A percentile compares a stretch with the other conserved stretches of the same genome.
Conservation (phyloP, 1,140 invertebrate genomes). For the Palaemon carinicauda region DNA sequence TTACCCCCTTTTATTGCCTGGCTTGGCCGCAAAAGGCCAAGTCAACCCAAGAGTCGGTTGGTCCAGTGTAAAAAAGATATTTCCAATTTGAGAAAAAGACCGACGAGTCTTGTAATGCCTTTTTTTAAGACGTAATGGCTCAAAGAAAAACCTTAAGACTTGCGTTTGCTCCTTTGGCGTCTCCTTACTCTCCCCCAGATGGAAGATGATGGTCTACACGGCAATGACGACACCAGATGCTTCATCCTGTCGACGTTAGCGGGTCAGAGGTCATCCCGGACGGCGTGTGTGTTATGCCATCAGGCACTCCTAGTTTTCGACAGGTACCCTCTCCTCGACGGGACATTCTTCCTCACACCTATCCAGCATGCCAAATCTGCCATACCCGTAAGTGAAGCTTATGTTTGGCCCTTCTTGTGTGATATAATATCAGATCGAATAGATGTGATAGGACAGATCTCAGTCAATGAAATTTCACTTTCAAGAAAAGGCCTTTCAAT, state of each 20-base stretch:
- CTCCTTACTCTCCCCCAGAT: constrained; percentile 72
- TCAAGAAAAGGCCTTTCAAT: no score
- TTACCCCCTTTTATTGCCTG: no score
- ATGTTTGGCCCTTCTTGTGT: no score
- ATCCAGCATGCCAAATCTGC: constrained; percentile 84
- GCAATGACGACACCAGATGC: constrained; percentile 94
- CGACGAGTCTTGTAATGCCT: neutral
- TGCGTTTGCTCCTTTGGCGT: constrained; percentile 59
- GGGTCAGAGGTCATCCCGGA: constrained; percentile 81
- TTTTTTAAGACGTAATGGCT: no score
- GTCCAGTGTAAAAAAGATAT: neutral
- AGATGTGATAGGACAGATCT: no score
- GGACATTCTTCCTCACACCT: constrained; percentile 96
- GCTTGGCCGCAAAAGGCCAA: no score
- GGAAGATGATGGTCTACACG: constrained; percentile 96
- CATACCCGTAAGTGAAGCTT: constrained; percentile 75
- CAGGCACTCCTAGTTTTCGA: constrained; percentile 91
- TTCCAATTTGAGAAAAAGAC: neutral
- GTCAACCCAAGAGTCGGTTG: no score
- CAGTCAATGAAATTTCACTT: neutral
- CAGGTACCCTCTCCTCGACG: constrained; percentile 94
- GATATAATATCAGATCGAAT: no score
- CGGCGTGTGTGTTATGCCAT: constrained; percentile 89
- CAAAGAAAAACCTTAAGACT: constrained; percentile 39
- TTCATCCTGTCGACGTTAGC: constrained; percentile 91